These are phyloP conservation scores for Cryptus viduatorius DNA, from an alignment of 2,888 invertebrate genomes.

Conservation along the genomic window DNA sequence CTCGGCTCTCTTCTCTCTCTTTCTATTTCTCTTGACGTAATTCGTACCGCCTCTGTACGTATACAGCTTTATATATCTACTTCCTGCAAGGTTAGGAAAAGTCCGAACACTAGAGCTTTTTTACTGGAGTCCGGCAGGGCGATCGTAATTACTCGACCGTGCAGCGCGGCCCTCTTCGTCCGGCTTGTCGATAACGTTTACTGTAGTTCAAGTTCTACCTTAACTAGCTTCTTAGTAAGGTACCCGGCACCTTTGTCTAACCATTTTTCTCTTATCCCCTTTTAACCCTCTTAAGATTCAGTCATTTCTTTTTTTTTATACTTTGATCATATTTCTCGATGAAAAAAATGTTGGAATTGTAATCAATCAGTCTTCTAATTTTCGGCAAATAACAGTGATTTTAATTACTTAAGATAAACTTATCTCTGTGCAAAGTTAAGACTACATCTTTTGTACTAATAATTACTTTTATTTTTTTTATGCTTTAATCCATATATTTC, in stretches of 20 bases:
- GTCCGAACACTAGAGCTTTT: constrained; percentile 23
- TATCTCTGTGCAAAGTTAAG: neutral
- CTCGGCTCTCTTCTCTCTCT: constrained; percentile 21
- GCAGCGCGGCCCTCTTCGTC: constrained; percentile 4
- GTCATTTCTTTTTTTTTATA: neutral
- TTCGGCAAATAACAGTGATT: neutral
- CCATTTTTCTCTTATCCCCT: neutral
- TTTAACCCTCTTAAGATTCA: neutral
- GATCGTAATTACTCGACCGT: constrained; percentile 48
- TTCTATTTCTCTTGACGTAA: neutral
- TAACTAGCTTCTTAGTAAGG: constrained; percentile 10
- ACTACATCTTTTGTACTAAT: neutral
- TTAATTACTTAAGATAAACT: too few relatives aligned
- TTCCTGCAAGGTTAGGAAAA: constrained; percentile 50
- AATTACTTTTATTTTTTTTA: too few relatives aligned
- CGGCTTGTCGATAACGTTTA: constrained; percentile 13
- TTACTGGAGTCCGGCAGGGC: constrained; percentile 40
- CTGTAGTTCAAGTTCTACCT: constrained; percentile 15
- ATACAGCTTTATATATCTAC: neutral
- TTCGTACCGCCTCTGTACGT: constrained; percentile 1
- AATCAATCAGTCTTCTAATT: neutral
- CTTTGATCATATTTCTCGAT: too few relatives aligned
- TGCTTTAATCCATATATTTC: too few relatives aligned
- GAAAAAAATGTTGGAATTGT: neutral
- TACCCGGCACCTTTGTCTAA: neutral